Conservation (phyloP, 2,888 invertebrate genomes). For the Phortica magna region DNA sequence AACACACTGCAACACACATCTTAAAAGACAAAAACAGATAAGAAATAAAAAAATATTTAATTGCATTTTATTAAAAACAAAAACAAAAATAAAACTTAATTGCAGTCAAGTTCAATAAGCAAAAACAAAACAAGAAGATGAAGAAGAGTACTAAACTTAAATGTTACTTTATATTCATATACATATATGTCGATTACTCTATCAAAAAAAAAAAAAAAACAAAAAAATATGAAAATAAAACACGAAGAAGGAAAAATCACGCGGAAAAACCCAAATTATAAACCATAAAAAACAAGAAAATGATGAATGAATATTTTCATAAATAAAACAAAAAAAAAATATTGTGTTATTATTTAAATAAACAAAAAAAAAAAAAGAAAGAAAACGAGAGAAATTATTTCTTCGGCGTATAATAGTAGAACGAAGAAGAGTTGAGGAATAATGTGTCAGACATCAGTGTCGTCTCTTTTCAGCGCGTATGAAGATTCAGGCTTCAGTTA, state of each 20-base stretch:
- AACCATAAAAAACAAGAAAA: slow-evolving; percentile 21
- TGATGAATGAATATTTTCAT: slow-evolving; percentile 68
- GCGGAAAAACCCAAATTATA: slow-evolving; percentile 31
- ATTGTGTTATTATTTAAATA: slow-evolving; percentile 74
- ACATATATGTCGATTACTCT: slow-evolving; percentile 63
- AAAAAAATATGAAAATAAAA: not conserved
- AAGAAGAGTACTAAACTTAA: slow-evolving; percentile 45
- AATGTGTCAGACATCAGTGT: too few species aligned
- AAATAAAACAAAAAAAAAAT: slow-evolving; percentile 59
- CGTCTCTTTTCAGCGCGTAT: too few species aligned
- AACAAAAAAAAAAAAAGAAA: slow-evolving; percentile 52
- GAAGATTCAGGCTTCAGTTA: too few species aligned
- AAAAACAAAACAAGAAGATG: slow-evolving; percentile 51
- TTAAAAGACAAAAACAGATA: slow-evolving; percentile 36
- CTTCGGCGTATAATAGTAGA: not conserved
- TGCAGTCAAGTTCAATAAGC: slow-evolving; percentile 56
- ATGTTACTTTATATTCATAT: slow-evolving; percentile 62
- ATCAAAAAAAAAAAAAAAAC: slow-evolving; percentile 37
- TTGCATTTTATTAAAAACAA: slow-evolving; percentile 16
- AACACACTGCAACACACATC: not conserved
- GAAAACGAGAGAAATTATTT: slow-evolving; percentile 28
- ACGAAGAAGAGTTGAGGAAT: not conserved
- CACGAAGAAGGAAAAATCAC: slow-evolving; percentile 36
- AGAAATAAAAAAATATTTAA: not conserved
- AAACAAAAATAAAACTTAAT: slow-evolving; percentile 43